Conservation (phyloP, 2,113 vertebrate genomes). For the Phalacrocorax brasilianus region DNA sequence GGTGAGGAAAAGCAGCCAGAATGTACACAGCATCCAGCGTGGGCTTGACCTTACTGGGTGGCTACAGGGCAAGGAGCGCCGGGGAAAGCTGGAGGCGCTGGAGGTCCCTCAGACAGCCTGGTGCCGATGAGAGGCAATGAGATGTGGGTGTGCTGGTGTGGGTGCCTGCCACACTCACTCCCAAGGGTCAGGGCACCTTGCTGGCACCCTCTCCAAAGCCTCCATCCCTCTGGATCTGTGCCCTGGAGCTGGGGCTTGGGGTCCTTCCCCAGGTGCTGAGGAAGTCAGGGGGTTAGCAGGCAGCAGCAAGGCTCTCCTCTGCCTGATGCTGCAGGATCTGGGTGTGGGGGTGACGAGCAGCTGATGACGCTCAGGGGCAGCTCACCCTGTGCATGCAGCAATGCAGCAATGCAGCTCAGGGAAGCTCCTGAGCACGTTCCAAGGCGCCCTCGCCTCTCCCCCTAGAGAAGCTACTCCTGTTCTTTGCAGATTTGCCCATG, state of each 20-base stretch:
- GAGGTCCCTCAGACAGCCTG: background rate
- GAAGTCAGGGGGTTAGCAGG: fast-evolving
- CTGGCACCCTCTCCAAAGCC: background rate
- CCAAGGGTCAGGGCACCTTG: background rate
- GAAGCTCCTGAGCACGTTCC: background rate
- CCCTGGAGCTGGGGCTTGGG: background rate
- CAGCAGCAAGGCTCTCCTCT: background rate
- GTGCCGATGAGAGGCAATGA: background rate
- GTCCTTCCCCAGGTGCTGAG: background rate
- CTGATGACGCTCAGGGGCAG: background rate
- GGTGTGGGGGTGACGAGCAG: background rate
- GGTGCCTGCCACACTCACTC: background rate
- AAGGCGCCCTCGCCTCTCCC: background rate
- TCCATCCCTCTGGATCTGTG: background rate
- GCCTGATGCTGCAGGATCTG: background rate
- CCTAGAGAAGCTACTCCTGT: background rate
- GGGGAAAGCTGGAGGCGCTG: background rate
- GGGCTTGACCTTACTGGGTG: background rate
- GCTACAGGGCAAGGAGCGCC: background rate
- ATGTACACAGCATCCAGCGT: fast-evolving
- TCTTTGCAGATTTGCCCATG: background rate
- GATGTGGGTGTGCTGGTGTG: fast-evolving
- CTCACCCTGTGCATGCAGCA: background rate
- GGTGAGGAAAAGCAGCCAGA: background rate
- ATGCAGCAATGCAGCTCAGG: background rate